Base-by-base conservation (phyloP, 2,113 vertebrate genomes). In the Danionella cerebrum region DNA sequence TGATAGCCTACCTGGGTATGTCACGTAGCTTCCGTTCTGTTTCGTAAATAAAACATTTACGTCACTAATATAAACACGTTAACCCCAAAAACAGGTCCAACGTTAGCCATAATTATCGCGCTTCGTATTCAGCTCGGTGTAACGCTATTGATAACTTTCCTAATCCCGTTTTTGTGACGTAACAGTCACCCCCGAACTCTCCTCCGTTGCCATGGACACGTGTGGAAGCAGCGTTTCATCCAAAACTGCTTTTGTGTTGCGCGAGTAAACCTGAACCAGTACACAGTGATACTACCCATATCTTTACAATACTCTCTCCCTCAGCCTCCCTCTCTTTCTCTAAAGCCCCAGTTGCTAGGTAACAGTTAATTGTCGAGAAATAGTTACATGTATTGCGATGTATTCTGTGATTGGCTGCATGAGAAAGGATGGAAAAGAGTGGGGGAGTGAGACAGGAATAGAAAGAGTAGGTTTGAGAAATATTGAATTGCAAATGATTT, bases 351-450 rank as follows among this genome's bases (percentile, higher is more conserved):
- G 89, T 90, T 90, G 89, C 89, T 90, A 90, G 89, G 89, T 86
- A 89, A 90, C 89, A 79, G 82, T 89, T 90, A 90, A 88, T 90
- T 88, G 87, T 87, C 86, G 86, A 89, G 88, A 86, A 88, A 85
- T 88, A 88, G 87, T 86, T 87, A 84, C 82, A 86, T 88, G 84
- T 86, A 84, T 86, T 87, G 84, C 82, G 71, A 80, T 85, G 84
- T 81, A 84, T 85, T 81, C 77, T 42, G 76, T 78, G 82, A 79
- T 83, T 84, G 87, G 75, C 74, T 80, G 74, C 67, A 64, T 71
- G 77, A 76, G 25, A 70, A 51, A n/a, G 16, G 16, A 81, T 72
- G 71, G 80, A 79, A 81, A 81, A 69, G 78, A 76, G 35, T 71
- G 70, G 13, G 21, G 16, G 73, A 53, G 45, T 19, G 57, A 39